Conservation (phyloP, 2,797 vertebrate genomes). For the Bufotes viridis region DNA sequence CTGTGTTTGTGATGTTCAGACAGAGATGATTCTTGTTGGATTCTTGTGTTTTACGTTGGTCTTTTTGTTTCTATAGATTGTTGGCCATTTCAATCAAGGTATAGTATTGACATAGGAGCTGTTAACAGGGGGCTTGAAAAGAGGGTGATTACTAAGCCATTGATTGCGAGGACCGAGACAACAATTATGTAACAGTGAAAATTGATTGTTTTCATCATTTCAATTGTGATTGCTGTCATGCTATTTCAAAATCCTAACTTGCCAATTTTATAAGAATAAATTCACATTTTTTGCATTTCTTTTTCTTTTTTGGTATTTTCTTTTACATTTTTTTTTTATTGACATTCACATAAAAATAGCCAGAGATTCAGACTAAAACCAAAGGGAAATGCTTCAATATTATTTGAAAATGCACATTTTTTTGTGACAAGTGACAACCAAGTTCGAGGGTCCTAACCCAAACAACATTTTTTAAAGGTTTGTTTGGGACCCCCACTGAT, state of each 20-base stretch:
- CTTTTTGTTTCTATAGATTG: slow-evolving; percentile 27
- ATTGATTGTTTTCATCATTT: slow-evolving; percentile 54
- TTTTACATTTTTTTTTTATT: too few species aligned
- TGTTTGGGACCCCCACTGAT: too few species aligned
- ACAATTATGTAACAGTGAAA: slow-evolving; percentile 48
- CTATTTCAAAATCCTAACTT: neutral
- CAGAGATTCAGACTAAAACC: neutral
- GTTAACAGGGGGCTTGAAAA: slow-evolving; percentile 7
- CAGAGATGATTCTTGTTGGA: neutral
- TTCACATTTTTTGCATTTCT: neutral
- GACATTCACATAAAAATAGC: neutral
- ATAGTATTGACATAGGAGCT: slow-evolving; percentile 41
- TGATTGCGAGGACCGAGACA: slow-evolving; percentile 52
- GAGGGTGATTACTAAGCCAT: slow-evolving; percentile 37
- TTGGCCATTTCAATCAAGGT: slow-evolving; percentile 48
- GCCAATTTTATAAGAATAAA: neutral
- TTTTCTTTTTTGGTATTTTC: neutral
- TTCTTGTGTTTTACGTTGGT: neutral
- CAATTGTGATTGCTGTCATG: slow-evolving; percentile 42
- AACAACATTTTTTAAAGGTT: too few species aligned
- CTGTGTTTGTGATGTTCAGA: neutral
- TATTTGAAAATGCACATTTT: too few species aligned
- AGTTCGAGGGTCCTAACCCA: too few species aligned
- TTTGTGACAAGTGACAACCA: too few species aligned
- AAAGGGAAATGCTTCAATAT: neutral